Percentiles rank a stretch among this genome's conserved stretches.
Conservation (phyloP, 2,797 vertebrate species). For the Ctenopoma kingsleyae region DNA sequence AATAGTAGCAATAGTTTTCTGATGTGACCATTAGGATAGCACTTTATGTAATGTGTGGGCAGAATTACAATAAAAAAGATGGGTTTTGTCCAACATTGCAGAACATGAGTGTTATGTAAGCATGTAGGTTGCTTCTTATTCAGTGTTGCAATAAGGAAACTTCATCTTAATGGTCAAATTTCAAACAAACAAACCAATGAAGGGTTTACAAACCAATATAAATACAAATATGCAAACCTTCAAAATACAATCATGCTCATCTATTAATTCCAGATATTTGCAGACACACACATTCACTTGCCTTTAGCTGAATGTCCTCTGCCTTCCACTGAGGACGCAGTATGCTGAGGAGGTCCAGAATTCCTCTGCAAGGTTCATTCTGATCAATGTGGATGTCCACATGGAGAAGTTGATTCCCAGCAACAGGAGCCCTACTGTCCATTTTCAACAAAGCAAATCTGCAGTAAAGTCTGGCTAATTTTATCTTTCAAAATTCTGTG, state of each 20-base stretch:
- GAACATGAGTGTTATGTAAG: too few relatives aligned
- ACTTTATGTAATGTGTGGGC: too few relatives aligned
- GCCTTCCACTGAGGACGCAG: slow-evolving; percentile 80
- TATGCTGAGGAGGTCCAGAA: slow-evolving; percentile 73
- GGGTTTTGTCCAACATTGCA: too few relatives aligned
- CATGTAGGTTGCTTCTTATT: too few relatives aligned
- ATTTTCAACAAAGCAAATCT: slow-evolving; percentile 47
- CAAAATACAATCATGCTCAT: too few relatives aligned
- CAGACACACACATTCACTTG: slow-evolving; percentile 48
- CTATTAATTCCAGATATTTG: not conserved
- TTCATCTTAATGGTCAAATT: not conserved
- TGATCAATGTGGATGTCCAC: slow-evolving; percentile 75
- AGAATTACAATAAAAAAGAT: too few relatives aligned
- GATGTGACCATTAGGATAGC: too few relatives aligned
- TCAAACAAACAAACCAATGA: not conserved
- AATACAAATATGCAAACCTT: not conserved
- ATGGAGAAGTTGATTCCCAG: slow-evolving; percentile 58
- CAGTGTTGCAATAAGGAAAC: too few relatives aligned
- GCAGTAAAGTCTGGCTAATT: not conserved
- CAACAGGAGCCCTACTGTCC: slow-evolving; percentile 34
- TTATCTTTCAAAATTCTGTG: not conserved
- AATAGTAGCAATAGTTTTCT: too few relatives aligned
- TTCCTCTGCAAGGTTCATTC: slow-evolving; percentile 59
- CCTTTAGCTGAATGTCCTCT: slow-evolving; percentile 82
- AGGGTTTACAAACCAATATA: not conserved